Evolutionary conservation across 2,888 invertebrate genomes (phyloP).

Genomic region (Alloplasta piceator): DNA sequence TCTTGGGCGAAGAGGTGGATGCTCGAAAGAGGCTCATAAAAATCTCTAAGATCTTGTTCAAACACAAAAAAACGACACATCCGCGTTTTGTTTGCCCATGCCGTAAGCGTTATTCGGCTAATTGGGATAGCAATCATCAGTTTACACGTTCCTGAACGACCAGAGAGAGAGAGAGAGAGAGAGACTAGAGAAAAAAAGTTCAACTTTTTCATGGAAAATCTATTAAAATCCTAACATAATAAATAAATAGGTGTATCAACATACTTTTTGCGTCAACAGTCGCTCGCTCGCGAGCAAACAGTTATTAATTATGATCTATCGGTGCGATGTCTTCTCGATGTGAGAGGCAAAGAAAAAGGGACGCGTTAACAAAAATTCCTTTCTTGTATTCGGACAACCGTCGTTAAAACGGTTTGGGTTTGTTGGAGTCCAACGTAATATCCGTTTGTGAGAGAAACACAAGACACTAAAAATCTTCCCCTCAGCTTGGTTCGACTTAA

Average conservation of each 20-base stretch:
- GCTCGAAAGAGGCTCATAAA: conserved; percentile 71
- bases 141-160: conserved; percentile 11
- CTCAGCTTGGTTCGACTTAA: conserved; percentile 69
- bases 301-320: conserved; percentile 52
- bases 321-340: conserved; percentile 29
- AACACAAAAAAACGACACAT: conserved; percentile 72
- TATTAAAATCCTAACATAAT: conserved; percentile 57
- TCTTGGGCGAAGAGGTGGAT: conserved; percentile 34
- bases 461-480: conserved; percentile 37
- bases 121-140: conserved; percentile 71
- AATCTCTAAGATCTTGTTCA: conserved; percentile 74
- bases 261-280: conserved; percentile 16
- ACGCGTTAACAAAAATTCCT: background rate
- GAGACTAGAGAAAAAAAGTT: conserved; percentile 37
- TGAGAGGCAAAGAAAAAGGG: conserved; percentile 18
- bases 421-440: too few relatives aligned
- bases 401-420: background rate
- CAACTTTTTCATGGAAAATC: conserved; percentile 60
- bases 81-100: conserved; percentile 71
- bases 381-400: conserved; percentile 23
- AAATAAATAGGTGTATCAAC: conserved; percentile 31
- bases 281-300: conserved; percentile 41
- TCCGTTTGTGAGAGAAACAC: conserved; percentile 8
- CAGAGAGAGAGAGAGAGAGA: too few relatives aligned
- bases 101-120: conserved; percentile 71